A percentile compares a stretch with the other conserved stretches of the same genome.
Conservation (phyloP, 2,888 invertebrate genomes). For the Allolobophora icterica region DNA sequence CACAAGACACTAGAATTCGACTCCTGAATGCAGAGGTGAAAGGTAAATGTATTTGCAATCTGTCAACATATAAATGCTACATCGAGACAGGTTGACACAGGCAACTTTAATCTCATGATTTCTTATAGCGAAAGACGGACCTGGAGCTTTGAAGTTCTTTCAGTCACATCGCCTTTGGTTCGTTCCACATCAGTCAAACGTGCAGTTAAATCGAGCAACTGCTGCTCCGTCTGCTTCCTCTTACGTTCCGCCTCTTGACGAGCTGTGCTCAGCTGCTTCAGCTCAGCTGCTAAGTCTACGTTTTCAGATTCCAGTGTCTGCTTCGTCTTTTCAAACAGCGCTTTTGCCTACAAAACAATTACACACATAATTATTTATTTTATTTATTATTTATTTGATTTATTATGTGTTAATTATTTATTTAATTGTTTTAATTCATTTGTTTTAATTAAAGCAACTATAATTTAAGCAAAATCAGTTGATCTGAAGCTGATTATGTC, state of each 20-base stretch:
- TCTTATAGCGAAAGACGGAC: conserved; percentile 44
- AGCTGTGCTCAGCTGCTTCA: conserved; percentile 85
- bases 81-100: neutral
- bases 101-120: neutral
- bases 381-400: too few species aligned
- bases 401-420: too few species aligned
- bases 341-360: conserved; percentile 71
- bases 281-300: conserved; percentile 89
- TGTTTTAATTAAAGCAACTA: neutral
- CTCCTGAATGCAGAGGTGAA: too few species aligned
- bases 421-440: neutral
- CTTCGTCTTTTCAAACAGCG: conserved; percentile 88
- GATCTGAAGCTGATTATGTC: neutral
- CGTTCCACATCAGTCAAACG: conserved; percentile 73
- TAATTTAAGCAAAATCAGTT: neutral
- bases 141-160: conserved; percentile 81
- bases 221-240: conserved; percentile 90
- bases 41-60: too few species aligned
- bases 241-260: conserved; percentile 90
- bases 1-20: too few species aligned
- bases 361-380: neutral
- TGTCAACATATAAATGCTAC: neutral
- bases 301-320: conserved; percentile 89
- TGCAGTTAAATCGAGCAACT: conserved; percentile 67
- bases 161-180: conserved; percentile 76